Evolutionary conservation across 2,113 vertebrate species (phyloP), one percentile per base, ranked within the genome.

Genomic region (Peromyscus polionotus): DNA sequence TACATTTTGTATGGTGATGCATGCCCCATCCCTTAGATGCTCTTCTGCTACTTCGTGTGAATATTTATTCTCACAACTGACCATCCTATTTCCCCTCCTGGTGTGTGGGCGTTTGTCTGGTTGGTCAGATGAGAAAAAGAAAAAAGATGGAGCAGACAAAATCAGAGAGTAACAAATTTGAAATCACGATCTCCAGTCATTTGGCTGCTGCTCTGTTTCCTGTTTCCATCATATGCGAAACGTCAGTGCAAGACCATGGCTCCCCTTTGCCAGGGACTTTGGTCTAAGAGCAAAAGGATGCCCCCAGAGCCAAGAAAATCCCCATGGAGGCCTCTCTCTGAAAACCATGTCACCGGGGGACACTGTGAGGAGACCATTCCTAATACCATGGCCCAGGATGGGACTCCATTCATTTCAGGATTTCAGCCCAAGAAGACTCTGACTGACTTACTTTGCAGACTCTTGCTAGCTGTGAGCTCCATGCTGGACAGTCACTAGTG

Each of bases 401-500:
- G 57, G 33, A 59, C 54, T 36, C 89, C 80, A 3, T 31, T 91
- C 61, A 13, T 51, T 39, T 86, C 26, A 72, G 36, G 36, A 33
- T 75, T 77, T 42, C 65, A 61, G 95, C 70, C 68, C 33, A 13
- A 45, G 91, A 83, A 89, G 48, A 54, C 1, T 0, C 2, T 13
- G 57, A 83, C 86, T 36, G 42, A 31, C 1, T 42, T 45, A 0
- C 93, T 97, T 96, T 39, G 0, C 61, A 96, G 85, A 61, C 5
- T 97, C 92, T 97, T 94, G 54, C 96, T 96, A 83, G 89, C 96
- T 97, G 92, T 70, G 95, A 90, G 93, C 95, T 98, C 93, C 1
- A 0, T 96, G 79, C 92, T 26, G 63, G 61, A 95, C 54, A 95
- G 92, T 39, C 98, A 98, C 98, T 98, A 97, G 96, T 97, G 96